Percentiles rank a stretch among this genome's conserved stretches.
phyloP scores from a whole-genome alignment of 2,113 vertebrate species.

The Heterotis niloticus region DNA sequence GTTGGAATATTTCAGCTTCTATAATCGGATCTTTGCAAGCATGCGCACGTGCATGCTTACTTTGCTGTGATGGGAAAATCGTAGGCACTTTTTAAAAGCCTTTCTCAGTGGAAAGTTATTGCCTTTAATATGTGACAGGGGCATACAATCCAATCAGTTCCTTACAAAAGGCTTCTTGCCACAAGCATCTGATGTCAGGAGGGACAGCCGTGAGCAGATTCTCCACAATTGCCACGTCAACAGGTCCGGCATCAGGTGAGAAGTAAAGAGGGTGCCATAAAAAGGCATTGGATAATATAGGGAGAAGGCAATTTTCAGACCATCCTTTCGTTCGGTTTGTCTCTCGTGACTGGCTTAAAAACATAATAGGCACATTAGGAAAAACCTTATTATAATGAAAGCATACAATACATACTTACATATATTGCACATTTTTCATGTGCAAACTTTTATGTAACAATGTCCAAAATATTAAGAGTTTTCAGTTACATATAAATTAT shows the following conservation, averaged over 20 bases:
- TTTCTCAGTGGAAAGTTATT: conserved; percentile 47
- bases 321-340: not conserved
- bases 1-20: not conserved
- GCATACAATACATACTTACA: not conserved
- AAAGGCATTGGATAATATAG: not conserved
- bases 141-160: conserved; percentile 24
- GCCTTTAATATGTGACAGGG: conserved; percentile 32
- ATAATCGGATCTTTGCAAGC: conserved; percentile 30
- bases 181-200: not conserved
- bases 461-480: not conserved
- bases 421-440: not conserved
- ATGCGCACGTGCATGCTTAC: conserved; percentile 18
- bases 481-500: not conserved
- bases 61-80: no score
- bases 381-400: not conserved
- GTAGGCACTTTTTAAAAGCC: no score
- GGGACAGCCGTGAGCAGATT: conserved; percentile 4
- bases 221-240: not conserved
- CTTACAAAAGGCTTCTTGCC: not conserved
- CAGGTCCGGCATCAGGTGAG: not conserved
- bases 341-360: not conserved
- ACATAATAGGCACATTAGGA: not conserved
- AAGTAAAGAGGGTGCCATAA: not conserved
- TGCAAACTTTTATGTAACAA: not conserved
- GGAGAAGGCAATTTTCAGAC: not conserved